Evolutionary conservation across 53 echinoderm and acorn worm genomes (phyloP), one percentile per base, ranked within the genome.

Genomic region (Luidia sarsii): DNA sequence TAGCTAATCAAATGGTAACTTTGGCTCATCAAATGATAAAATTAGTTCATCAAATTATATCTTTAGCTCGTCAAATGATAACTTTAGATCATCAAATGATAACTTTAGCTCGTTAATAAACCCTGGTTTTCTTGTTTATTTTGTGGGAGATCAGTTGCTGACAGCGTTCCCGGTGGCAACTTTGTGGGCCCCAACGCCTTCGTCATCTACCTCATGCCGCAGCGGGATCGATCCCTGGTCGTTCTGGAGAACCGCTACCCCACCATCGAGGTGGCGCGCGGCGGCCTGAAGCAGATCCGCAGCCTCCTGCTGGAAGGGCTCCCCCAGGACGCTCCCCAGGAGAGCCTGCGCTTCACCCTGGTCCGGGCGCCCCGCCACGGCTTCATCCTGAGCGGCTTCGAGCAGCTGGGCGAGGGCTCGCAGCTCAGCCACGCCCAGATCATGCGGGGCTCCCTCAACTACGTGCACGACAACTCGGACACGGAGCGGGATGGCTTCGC

Each of bases 181-280:
- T 65, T 81, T 2, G 53, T 99, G 3, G 93, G 94, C 18, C 94
- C 99, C 18, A 82, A 91, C 23, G 91, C 93, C 3, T 99, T 99
- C 85, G 87, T 70, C 87, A 85, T 99, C 85, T 87, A 81, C 75
- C 54, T 99, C 39, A 37, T 94, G 20, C 91, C 93, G 5, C 79
- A 64, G 31, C 71, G 92, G 83, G 87, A 80, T 53, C 50, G 35
- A 16, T 71, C 87, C 31, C 68, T 89, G 11, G 89, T 89, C 5
- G 57, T 65, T 61, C 94, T 94, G 36, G 51, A 75, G 2, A 82
- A 94, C 30, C 82, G 73, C 25, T 87, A 67, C 66, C 91, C 86
- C 3, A 51, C 87, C 4, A 64, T 99, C 31, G 89, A 81, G 75
- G 94, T 94, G 4, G 48, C 66, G 54, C 66, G 91, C 20, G 94